Evolutionary conservation across 2,888 invertebrate species (phyloP), one percentile per base, ranked within the genome.

Genomic region (Reticulitermes lucifugus): DNA sequence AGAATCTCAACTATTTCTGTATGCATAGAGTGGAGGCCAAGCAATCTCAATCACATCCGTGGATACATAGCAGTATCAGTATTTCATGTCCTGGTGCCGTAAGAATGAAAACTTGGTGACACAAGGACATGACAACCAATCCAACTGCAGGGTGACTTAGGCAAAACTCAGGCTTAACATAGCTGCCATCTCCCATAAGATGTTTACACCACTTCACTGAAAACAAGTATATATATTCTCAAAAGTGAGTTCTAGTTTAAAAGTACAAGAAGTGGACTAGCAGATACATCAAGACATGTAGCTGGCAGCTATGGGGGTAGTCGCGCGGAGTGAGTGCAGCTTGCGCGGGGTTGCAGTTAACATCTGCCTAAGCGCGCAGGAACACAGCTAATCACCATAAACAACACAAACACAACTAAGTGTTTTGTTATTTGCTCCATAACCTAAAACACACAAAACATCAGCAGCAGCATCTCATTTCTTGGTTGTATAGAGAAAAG

Each of bases 401-500:
- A 60, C 46, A 85, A 80, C 70, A 80, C 71, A 84, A 60, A 85
- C 83, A 82, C 73, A 71, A 81, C 46, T 73, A 85, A 80, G 75
- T 83, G 75, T 65, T 51, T 79, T 83, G 84, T 84, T 84, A 86
- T 84, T 86, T 83, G 83, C 85, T 86, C 85, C 83, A 70, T 85
- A 86, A 85, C 86, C 86, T 86, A 86, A 87, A 86, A 87, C 86
- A 86, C 86, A 86, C 77, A 84, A 87, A 83, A 86, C 41, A 79
- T 86, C 75, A 86, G 83, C 85, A 86, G 85, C 83, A 83, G 73
- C 70, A 83, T 79, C 29, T 70, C 12, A 81, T 80, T 55, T 86
- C 25, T 85, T 82, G 55, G 81, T 70, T 85, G 65, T 75, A 51
- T 84, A 79, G 80, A 83, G 71, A 85, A 87, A 87, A 87, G 88